Percentiles rank a stretch among this genome's conserved stretches.
Conservation (phyloP, 2,888 invertebrate species). For the Parnassius apollo region DNA sequence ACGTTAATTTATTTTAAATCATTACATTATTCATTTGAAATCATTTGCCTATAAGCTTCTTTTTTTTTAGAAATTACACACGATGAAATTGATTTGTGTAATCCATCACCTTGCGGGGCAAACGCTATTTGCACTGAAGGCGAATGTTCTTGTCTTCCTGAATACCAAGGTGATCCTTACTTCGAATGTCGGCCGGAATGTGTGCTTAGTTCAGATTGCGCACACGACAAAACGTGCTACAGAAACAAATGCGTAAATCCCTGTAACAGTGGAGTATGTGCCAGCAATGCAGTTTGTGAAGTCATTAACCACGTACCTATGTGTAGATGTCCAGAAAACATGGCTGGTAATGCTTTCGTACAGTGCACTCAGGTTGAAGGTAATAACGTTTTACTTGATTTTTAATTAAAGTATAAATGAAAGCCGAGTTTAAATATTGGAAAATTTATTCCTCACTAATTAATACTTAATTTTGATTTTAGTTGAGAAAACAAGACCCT, state of each 20-base stretch:
- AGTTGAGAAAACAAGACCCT: slow-evolving; percentile 61
- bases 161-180: slow-evolving; percentile 85
- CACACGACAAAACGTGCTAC: slow-evolving; percentile 83
- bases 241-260: slow-evolving; percentile 86
- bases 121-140: slow-evolving; percentile 82
- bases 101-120: slow-evolving; percentile 85
- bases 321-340: slow-evolving; percentile 85
- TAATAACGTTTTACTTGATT: slow-evolving; percentile 33
- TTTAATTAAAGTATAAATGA: too few relatives aligned
- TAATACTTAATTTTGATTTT: slow-evolving; percentile 36
- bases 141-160: slow-evolving; percentile 82
- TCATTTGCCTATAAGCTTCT: not conserved
- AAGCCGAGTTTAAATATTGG: too few relatives aligned
- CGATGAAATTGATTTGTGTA: slow-evolving; percentile 78
- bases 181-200: slow-evolving; percentile 87
- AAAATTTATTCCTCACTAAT: too few relatives aligned
- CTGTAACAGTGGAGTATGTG: slow-evolving; percentile 85
- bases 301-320: slow-evolving; percentile 87
- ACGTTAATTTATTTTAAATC: too few relatives aligned
- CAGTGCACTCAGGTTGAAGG: slow-evolving; percentile 78
- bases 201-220: slow-evolving; percentile 84
- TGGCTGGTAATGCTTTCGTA: slow-evolving; percentile 85
- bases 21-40: too few relatives aligned
- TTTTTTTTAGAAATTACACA: slow-evolving; percentile 47
- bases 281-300: slow-evolving; percentile 85